Base-by-base conservation (phyloP, 2,797 vertebrate species). In the Oophaga sylvatica region DNA sequence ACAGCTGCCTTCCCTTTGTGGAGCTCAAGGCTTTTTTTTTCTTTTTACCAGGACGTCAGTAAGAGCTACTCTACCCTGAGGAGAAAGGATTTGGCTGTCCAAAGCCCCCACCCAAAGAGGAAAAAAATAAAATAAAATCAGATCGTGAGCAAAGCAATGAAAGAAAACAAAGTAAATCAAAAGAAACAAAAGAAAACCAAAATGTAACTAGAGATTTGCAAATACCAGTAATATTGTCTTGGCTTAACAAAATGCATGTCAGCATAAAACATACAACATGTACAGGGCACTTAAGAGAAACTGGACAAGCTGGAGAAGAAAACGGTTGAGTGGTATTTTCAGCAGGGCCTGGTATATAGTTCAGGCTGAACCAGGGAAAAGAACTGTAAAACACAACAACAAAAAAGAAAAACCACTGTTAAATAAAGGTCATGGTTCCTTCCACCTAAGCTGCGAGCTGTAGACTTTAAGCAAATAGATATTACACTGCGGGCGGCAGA, bases 361-460 rank as follows among this genome's bases (percentile, higher is more conserved):
- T 98, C 97, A 97, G 97, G 98, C 97, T 99, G 98, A 99, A 98
- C 97, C 98, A 98, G 98, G 98, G 97, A 99, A 99, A 99, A 99
- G 96, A 99, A 99, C 98, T 99, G 98, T 98, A 99, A 99, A 99
- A 99, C 98, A 99, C 98, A 99, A 99, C 97, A 98, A 99, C 97
- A 99, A 98, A 97, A 98, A 89, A 98, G 97, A 98, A 98, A 98
- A 97, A 98, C 97, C 97, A 99, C 97, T 96, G 96, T 99, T 99
- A 99, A 99, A 97, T 95, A 97, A 95, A 95, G 96, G 95, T 97
- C 96, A 97, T 97, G 97, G 95, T 97, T 96, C 95, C 95, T 96
- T 95, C 96, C 95, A 94, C 95, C 95, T 95, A 96, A 94, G 96
- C 96, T 96, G 97, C 95, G 96, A 97, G 97, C 97, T 97, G 95